Percentiles rank a stretch among this genome's conserved stretches.
Conservation (phyloP, 2,797 vertebrate species). For the Sorex maritimensis region DNA sequence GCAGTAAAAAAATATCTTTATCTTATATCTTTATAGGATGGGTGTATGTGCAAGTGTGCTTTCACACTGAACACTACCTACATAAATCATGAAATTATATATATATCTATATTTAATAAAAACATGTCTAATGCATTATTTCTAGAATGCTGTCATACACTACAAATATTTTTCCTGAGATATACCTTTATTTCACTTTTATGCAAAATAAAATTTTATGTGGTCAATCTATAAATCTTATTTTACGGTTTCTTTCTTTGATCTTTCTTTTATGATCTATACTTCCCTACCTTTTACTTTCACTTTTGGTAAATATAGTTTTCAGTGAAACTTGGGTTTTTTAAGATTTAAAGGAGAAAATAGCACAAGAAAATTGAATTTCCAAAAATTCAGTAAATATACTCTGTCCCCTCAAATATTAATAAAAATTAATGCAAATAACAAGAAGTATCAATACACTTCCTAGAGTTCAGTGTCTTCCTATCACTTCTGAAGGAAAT, state of each 20-base stretch:
- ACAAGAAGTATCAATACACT: neutral
- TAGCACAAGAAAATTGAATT: constrained; percentile 33
- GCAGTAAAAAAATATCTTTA: neutral
- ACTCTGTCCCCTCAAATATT: constrained; percentile 53
- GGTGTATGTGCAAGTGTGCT: neutral
- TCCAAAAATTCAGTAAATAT: constrained; percentile 37
- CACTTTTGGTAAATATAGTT: constrained; percentile 49
- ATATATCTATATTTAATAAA: neutral
- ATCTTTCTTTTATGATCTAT: neutral
- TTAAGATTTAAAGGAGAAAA: neutral
- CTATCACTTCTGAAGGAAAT: neutral
- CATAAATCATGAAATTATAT: neutral
- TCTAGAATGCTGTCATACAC: neutral
- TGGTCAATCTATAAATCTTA: constrained; percentile 5
- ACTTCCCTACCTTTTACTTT: neutral
- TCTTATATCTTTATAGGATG: neutral
- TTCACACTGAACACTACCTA: neutral
- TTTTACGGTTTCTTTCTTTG: constrained; percentile 28
- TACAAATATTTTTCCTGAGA: constrained; percentile 34
- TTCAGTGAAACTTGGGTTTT: neutral
- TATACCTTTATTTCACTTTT: constrained; percentile 55
- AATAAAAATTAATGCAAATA: constrained; percentile 57
- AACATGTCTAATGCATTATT: neutral
- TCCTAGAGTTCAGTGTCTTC: neutral
- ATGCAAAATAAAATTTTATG: constrained; percentile 46